These are phyloP conservation scores for Brotula barbata DNA, from an alignment of 2,797 vertebrate species.

Conservation along the genomic window DNA sequence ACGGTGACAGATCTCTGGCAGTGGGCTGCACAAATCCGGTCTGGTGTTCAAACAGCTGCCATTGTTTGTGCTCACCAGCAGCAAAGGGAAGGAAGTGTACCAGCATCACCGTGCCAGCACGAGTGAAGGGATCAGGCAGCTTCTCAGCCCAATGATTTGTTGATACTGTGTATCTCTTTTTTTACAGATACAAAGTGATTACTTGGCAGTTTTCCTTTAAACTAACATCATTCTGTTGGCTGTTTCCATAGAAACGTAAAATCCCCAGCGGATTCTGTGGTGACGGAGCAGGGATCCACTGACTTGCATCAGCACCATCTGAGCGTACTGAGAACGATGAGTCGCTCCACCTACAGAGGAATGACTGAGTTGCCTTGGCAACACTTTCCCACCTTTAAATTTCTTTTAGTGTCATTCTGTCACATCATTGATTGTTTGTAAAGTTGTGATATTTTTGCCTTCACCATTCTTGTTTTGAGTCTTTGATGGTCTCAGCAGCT, in stretches of 20 bases:
- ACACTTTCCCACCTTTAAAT: conserved; percentile 11
- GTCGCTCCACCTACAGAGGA: conserved; percentile 62
- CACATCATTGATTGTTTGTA: conserved; percentile 32
- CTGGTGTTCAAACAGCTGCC: no score
- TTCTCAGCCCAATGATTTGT: no score
- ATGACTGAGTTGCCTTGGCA: conserved; percentile 35
- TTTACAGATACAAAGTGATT: background rate
- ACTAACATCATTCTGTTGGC: conserved; percentile 2
- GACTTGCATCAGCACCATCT: conserved; percentile 64
- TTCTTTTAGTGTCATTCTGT: conserved; percentile 36
- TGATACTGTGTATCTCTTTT: no score
- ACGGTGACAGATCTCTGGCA: no score
- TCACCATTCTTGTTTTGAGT: background rate
- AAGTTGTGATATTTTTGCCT: conserved; percentile 15
- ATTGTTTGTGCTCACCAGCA: no score
- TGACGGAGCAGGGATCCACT: conserved; percentile 66
- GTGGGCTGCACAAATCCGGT: no score
- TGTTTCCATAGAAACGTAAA: conserved; percentile 77
- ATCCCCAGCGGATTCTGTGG: conserved; percentile 34
- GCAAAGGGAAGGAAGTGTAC: no score
- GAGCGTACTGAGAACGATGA: conserved; percentile 54
- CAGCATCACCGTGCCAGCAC: no score
- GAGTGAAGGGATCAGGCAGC: no score
- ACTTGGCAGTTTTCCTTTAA: background rate
- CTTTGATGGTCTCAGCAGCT: conserved; percentile 5